Evolutionary conservation across 2,113 vertebrate genomes (phyloP), one percentile per base, ranked within the genome.

Genomic region (Cnemophilus loriae): DNA sequence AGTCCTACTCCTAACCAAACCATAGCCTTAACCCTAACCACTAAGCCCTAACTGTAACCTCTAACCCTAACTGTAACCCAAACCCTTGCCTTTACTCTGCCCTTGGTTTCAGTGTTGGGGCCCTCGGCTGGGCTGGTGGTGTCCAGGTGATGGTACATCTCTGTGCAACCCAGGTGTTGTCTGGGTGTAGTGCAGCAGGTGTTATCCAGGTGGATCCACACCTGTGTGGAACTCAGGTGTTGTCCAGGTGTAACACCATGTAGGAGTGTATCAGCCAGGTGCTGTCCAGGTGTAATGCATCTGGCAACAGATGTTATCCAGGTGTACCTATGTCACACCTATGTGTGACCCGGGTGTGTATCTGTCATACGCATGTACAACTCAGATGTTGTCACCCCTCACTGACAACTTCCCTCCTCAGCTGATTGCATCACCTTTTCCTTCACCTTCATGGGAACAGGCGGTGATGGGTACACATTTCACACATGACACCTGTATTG

Each of bases 391-490:
- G 53, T 41, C 30, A 47, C n/a, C 10, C 13, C 26, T 71, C 15
- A 46, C 23, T 55, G 85, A 24, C 30, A n/a, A 16, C 41, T 42
- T 32, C 30, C 6, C 42, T 59, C 37, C 32, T 9, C 21, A 32
- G 2, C 3, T 32, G 35, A 86, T 64, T 64, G 35, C 0, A 0
- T 42, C 42, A 41, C 17, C 24, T 32, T 57, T 64, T 64, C 42
- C 0, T 0, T 42, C 42, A 41, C 17, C 24, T 32, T 57, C 18
- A 17, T 22, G 35, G 65, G 30, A 30, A 15, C 17, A 42, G 57
- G 35, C 0, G 1, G 41, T 26, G n/a, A 27, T 32, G 18, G 26
- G 10, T 7, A 46, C 28, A 11, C 5, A 3, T 69, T 46, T 46
- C 55, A 47, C 50, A 20, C 9, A 9, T 21, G 49, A n/a, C 21